Evolutionary conservation across 2,113 vertebrate species (phyloP).

Genomic region (Pomatorhinus ruficollis): DNA sequence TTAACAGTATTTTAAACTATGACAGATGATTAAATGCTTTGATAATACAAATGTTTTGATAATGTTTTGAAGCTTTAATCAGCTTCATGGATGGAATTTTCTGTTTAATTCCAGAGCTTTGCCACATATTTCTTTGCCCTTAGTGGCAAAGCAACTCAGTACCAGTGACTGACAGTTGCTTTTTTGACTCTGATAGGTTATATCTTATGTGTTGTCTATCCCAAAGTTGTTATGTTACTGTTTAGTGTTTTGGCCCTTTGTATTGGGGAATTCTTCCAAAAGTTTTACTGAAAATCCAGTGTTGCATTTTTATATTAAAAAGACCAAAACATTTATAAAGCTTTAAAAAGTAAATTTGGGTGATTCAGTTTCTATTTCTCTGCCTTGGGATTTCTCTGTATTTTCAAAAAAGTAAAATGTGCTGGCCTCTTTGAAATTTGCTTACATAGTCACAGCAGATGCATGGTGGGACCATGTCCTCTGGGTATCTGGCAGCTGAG

Average conservation of each 20-base stretch:
- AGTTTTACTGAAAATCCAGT: background rate
- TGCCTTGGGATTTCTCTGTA: background rate
- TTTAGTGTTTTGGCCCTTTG: background rate
- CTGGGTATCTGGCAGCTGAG: background rate
- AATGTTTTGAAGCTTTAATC: background rate
- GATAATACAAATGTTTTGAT: background rate
- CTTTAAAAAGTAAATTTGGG: background rate
- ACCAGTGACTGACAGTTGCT: background rate
- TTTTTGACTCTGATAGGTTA: background rate
- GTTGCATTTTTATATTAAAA: background rate
- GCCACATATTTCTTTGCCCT: background rate
- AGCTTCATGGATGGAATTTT: background rate
- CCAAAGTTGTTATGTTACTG: background rate
- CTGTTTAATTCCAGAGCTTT: background rate
- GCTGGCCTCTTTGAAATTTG: background rate
- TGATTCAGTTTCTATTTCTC: background rate
- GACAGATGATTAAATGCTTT: background rate
- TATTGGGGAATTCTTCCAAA: background rate
- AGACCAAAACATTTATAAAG: background rate
- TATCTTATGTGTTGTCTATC: background rate
- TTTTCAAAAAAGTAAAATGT: background rate
- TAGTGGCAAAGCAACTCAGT: background rate
- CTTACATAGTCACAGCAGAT: background rate
- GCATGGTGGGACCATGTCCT: fast-evolving
- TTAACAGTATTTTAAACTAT: background rate